Evolutionary conservation across 2,113 vertebrate species (phyloP).

Genomic region (Oophaga pumilio): DNA sequence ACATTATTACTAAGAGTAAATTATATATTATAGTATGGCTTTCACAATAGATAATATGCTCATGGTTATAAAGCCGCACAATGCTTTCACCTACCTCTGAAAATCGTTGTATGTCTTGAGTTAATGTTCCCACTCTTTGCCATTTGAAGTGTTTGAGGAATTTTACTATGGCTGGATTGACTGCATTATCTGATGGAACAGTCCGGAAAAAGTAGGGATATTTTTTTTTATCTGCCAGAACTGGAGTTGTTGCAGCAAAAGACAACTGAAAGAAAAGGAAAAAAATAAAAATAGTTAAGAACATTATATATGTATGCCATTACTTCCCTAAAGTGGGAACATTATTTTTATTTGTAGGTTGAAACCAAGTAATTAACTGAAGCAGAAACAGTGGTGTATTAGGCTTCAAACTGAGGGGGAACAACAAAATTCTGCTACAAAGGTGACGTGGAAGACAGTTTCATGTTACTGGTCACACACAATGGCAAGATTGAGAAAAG

Average conservation of each 20-base stretch:
- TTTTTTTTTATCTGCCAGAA: slow-evolving; percentile 97
- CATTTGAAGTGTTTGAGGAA: slow-evolving; percentile 92
- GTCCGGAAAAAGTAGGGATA: slow-evolving; percentile 99
- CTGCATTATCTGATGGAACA: slow-evolving; percentile 96
- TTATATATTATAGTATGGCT: not conserved
- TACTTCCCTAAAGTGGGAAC: too few relatives aligned
- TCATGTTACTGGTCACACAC: too few relatives aligned
- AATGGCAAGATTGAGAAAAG: too few relatives aligned
- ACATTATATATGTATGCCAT: not conserved
- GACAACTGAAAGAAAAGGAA: slow-evolving; percentile 81
- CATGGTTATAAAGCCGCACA: not conserved
- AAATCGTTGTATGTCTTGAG: slow-evolving; percentile 96
- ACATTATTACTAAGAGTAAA: not conserved
- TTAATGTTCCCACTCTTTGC: slow-evolving; percentile 95
- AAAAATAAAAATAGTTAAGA: not conserved
- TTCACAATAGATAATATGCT: not conserved
- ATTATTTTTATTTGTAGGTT: too few relatives aligned
- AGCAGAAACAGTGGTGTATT: too few relatives aligned
- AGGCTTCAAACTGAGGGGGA: too few relatives aligned
- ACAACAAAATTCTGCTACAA: too few relatives aligned
- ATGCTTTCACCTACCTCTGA: slow-evolving; percentile 83
- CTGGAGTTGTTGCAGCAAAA: slow-evolving; percentile 96
- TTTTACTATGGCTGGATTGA: slow-evolving; percentile 96
- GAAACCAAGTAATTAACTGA: too few relatives aligned
- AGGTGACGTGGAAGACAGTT: too few relatives aligned